phyloP scores from a whole-genome alignment of 2,888 invertebrate species.

The Strigamia maritima region DNA sequence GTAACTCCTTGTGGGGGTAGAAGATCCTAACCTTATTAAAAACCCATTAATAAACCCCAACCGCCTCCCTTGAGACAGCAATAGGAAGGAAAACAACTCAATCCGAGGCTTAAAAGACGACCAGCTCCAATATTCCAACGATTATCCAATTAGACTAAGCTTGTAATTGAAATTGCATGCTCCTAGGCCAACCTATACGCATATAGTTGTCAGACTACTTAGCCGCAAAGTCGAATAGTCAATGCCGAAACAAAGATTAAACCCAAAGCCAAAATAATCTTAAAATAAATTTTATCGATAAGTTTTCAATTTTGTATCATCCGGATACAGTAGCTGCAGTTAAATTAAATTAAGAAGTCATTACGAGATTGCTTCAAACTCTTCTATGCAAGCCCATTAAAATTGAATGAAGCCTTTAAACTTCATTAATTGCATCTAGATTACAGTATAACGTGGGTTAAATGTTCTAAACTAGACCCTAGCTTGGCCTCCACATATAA shows the following conservation, averaged over 20 bases:
- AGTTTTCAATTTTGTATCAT: too few species aligned
- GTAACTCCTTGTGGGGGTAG: not conserved
- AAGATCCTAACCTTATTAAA: not conserved
- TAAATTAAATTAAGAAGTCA: not conserved
- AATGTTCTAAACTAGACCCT: too few species aligned
- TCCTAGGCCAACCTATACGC: too few species aligned
- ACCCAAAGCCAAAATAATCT: too few species aligned
- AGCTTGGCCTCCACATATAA: too few species aligned
- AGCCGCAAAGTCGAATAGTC: not conserved
- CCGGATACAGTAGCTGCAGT: too few species aligned
- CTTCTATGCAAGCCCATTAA: not conserved
- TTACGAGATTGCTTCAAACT: not conserved
- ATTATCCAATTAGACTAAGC: not conserved
- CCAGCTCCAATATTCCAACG: not conserved
- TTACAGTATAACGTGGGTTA: too few species aligned
- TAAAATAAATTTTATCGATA: too few species aligned
- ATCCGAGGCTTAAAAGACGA: not conserved
- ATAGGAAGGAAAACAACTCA: not conserved
- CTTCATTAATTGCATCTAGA: too few species aligned
- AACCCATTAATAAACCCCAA: slow-evolving; percentile 4
- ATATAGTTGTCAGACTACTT: too few species aligned
- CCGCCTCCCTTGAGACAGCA: not conserved
- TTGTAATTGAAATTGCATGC: slow-evolving; percentile 4
- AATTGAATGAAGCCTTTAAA: too few species aligned
- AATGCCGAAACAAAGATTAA: too few species aligned